These are phyloP conservation scores for Ophion costatus DNA, from an alignment of 2,888 invertebrate genomes.

Conservation along the genomic window DNA sequence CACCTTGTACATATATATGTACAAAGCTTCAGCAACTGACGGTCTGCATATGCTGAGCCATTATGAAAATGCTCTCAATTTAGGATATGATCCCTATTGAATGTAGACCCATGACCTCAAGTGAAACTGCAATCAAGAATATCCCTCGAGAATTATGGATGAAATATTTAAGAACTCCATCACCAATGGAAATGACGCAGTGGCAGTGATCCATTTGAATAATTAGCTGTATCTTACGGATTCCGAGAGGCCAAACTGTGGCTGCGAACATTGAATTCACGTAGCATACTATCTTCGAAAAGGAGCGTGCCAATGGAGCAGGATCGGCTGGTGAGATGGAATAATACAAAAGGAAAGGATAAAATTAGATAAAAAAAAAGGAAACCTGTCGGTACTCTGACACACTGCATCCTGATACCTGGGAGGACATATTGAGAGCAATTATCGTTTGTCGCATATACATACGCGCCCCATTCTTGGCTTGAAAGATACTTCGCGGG, in stretches of 20 bases:
- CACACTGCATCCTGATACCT: constrained; percentile 38
- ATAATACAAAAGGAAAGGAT: constrained; percentile 28
- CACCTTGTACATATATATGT: too few species aligned
- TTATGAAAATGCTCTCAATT: too few species aligned
- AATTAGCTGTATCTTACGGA: too few species aligned
- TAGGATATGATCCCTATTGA: too few species aligned
- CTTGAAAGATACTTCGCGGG: not conserved
- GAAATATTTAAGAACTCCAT: too few species aligned
- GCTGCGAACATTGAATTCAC: not conserved
- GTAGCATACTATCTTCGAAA: not conserved
- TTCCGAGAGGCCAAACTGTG: not conserved
- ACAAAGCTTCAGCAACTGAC: too few species aligned
- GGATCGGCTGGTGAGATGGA: not conserved
- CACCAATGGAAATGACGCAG: too few species aligned
- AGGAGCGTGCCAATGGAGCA: not conserved
- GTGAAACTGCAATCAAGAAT: too few species aligned
- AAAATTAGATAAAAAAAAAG: constrained; percentile 38
- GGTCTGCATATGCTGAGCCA: too few species aligned
- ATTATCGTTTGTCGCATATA: constrained; percentile 54
- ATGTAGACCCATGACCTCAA: too few species aligned
- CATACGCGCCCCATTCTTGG: not conserved
- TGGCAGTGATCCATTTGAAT: too few species aligned
- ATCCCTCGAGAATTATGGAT: too few species aligned
- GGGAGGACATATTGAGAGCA: constrained; percentile 50
- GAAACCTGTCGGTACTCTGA: constrained; percentile 52